Evolutionary conservation across 92 coral and sea anemone species (phyloP).

Genomic region (Epizoanthus rinbou): DNA sequence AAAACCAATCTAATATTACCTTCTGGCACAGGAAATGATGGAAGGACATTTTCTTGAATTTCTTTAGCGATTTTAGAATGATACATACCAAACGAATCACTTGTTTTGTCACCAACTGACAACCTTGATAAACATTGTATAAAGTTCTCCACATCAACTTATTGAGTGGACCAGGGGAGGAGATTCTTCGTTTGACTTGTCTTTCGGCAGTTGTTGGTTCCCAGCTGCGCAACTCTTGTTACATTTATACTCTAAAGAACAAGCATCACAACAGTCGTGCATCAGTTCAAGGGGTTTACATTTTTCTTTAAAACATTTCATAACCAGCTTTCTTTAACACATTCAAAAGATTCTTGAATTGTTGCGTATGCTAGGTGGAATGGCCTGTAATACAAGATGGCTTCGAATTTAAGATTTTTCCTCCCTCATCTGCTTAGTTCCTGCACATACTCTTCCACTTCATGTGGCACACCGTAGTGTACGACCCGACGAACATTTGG

Average conservation of each 20-base stretch:
- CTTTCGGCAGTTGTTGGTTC: too few relatives aligned
- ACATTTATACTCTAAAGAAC: conserved; percentile 47
- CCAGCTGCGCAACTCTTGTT: too few relatives aligned
- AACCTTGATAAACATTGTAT: background rate
- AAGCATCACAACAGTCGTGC: conserved; percentile 59
- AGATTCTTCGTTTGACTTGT: too few relatives aligned
- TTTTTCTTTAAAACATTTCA: conserved; percentile 29
- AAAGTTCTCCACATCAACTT: conserved; percentile 15
- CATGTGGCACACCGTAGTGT: conserved; percentile 37
- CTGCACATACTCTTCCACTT: conserved; percentile 35
- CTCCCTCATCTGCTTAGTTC: conserved; percentile 51
- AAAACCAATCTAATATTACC: conserved; percentile 7
- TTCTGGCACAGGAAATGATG: conserved; percentile 4
- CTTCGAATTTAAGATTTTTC: conserved; percentile 4
- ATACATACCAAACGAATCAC: conserved; percentile 26
- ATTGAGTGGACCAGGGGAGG: too few relatives aligned
- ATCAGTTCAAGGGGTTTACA: background rate
- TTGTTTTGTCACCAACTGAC: conserved; percentile 45
- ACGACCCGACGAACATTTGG: conserved; percentile 35
- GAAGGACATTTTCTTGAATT: conserved; percentile 6
- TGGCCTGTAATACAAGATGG: conserved; percentile 23
- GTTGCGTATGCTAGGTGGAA: conserved; percentile 28
- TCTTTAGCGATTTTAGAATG: conserved; percentile 9
- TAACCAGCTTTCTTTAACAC: conserved; percentile 14
- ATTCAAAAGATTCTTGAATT: conserved; percentile 9